Base-by-base conservation (phyloP, 2,797 vertebrate species). In the Peromyscus eremicus region DNA sequence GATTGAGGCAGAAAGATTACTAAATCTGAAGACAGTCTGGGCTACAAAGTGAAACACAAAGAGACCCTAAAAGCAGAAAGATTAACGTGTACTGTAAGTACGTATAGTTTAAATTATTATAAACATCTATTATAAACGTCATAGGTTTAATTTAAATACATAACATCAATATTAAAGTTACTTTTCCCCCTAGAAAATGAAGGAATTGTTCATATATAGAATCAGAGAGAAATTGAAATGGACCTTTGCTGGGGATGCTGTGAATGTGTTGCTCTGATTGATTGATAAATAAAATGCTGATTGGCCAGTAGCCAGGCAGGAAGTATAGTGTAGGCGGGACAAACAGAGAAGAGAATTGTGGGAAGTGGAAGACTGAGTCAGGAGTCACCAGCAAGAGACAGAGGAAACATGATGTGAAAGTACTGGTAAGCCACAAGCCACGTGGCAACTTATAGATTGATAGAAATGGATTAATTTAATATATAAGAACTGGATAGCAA, bases 141-240 rank as follows among this genome's bases (percentile, higher is more conserved):
- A 29, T 55, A 55, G 25, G 0, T 49, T 52, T 57, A 57, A n/a
- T 94, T 91, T 82, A 79, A 88, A 88, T 71, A 43, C 5, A 75
- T 43, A 82, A 8, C 25, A 87, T 49, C 60, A 80, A 88, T 90
- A 68, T 86, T 82, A 92, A 91, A 93, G 27, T 70, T 21, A 95
- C n/a, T 0, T 2, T 77, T 64, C 95, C 89, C 95, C 34, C n/a
- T 94, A 46, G 29, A 70, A 79, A 77, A 34, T 55, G 29, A 23
- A 55, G 1, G 1, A 83, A 85, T 92, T 25, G 0, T 10, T 19
- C 52, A 66, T 21, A 76, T n/a, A 17, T 19, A 60, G n/a, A 85
- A 40, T 84, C 21, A 79, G n/a, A 16, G 75, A 19, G 81, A 92
- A 89, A 40, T 68, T 52, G 34, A 29, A 88, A 94, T 93, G 14